Evolutionary conservation across 1,140 invertebrate genomes (phyloP), one percentile per base, ranked within the genome.

Genomic region (Eumeta japonica): DNA sequence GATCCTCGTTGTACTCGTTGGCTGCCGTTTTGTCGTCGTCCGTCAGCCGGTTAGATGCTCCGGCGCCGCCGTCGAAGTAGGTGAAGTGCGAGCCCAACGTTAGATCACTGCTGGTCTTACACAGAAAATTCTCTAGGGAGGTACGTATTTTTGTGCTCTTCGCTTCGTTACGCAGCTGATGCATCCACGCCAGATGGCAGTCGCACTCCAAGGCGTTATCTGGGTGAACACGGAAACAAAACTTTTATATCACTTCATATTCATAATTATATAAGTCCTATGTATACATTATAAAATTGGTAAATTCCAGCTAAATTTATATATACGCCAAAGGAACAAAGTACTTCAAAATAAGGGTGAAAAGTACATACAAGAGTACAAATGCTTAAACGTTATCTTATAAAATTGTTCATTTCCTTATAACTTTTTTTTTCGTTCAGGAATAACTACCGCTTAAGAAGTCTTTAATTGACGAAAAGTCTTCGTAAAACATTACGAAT

Each of bases 181-280:
- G 84, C 70, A 89, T 83, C 87, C 88, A 90, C 12, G 82, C 77
- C 45, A 89, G 76, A 43, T 86, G 84, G 60, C 86, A 89, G 68
- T 89, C 85, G 72, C 88, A 90, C 52, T 81, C 77, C 65, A 90
- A 84, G 54, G 83, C 82, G 72, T 89, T 89, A 50, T 83, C 87
- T 89, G 81, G n/a, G n/a, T n/a, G 7, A 14, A 31, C n/a, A n/a
- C n/a, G n/a, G n/a, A 31, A 12, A n/a, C 12, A 11, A 31, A 14
- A 12, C 5, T 31, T 9, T 9, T 31, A 9, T 5, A 9, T 9
- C 7, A 31, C 29, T 31, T 9, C 13, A 12, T 5, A 5, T 24
- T 24, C n/a, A 24, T 7, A 24, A 24, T 5, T 24, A 24, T 24
- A 24, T 24, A 24, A 24, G 5, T 24, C 5, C 5, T 7, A 24